Evolutionary conservation across 92 coral and sea anemone species (phyloP), one percentile per base, ranked within the genome.

Genomic region (Meandrina meandrites): DNA sequence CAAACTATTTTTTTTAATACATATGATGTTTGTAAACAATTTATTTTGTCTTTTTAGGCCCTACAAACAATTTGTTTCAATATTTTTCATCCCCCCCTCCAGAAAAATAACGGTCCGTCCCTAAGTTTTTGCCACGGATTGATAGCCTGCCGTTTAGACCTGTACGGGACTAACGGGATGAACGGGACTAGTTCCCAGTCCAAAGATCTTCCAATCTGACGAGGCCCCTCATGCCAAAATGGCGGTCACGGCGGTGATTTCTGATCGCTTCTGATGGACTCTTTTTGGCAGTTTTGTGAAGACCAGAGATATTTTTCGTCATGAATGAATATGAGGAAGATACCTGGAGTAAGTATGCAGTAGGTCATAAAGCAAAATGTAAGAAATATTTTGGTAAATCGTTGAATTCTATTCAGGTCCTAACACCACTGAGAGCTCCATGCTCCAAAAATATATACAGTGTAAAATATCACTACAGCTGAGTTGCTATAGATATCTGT

Each of bases 311-410:
- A 0, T 19, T 79, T 51, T 51, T 40, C 16, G 67, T 47, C 30
- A 84, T 84, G 87, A 84, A 90, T 77, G 92, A 90, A 54, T 86
- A 34, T 35, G 94, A 90, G 40, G 92, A 91, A 84, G 96, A 93
- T 81, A 53, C 88, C 24, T 93, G 96, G 96, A 90, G 96, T 93
- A 76, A 89, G 96, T 77, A 81, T 16, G 21, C 31, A 80, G 73
- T 64, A 36, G 56, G 16, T 81, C 5, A n/a, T 64, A n/a, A 42
- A 40, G 24, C n/a, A n/a, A 14, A 47, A 30, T 8, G 2, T 73
- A 10, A 18, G 51, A 67, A 54, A 24, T 36, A 47, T n/a, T 27
- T 34, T 53, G 75, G 31, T 9, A 79, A 50, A 37, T 58, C 66
- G 34, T 53, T 56, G 36, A 35, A 7, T 11, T 76, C 45, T 58